Percentiles rank a stretch among this genome's conserved stretches.
Conservation (phyloP, 2,888 invertebrate species). For the Catocala sponsa region DNA sequence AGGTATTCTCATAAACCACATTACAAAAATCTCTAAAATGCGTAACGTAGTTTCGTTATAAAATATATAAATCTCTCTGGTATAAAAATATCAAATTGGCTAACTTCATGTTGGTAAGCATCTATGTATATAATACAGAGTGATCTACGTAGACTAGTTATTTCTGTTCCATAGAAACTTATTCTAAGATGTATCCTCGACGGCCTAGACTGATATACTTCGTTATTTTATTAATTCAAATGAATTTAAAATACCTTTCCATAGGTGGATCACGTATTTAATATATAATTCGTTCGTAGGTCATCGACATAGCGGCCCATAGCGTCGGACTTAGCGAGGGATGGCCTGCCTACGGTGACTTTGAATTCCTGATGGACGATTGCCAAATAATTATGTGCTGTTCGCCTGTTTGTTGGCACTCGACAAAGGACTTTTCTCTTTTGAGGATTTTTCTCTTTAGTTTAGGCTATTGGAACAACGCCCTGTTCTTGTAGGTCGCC, state of each 20-base stretch:
- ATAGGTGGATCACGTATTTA: background rate
- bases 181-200: too few relatives aligned
- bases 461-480: conserved; percentile 38
- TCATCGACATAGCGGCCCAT: conserved; percentile 36
- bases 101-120: too few relatives aligned
- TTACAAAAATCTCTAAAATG: too few relatives aligned
- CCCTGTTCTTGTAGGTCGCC: conserved; percentile 21
- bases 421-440: conserved; percentile 33
- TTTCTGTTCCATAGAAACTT: too few relatives aligned
- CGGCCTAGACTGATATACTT: background rate
- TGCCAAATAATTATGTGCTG: conserved; percentile 55
- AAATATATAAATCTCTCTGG: too few relatives aligned
- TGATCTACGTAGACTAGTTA: too few relatives aligned
- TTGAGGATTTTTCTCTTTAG: conserved; percentile 26
- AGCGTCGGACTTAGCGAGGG: conserved; percentile 18
- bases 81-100: too few relatives aligned
- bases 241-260: too few relatives aligned
- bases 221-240: too few relatives aligned
- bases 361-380: conserved; percentile 51
- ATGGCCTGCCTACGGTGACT: conserved; percentile 41
- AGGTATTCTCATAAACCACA: too few relatives aligned
- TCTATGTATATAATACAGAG: too few relatives aligned
- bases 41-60: too few relatives aligned
- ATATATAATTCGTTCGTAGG: conserved; percentile 12
- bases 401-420: conserved; percentile 52